These are phyloP conservation scores for Acyrthosiphon pisum DNA, from an alignment of 1,140 invertebrate genomes.

Conservation along the genomic window DNA sequence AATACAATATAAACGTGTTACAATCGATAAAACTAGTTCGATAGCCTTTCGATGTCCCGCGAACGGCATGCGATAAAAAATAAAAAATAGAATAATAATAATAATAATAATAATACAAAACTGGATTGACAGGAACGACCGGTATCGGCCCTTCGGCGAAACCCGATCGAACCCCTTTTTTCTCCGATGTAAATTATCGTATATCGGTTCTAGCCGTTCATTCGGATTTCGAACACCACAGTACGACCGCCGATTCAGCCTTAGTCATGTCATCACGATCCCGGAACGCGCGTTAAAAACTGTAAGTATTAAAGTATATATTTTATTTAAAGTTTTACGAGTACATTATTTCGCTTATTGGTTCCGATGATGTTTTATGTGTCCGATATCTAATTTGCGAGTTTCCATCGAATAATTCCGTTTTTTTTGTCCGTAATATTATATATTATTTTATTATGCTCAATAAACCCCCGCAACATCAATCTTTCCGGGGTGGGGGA, in stretches of 20 bases:
- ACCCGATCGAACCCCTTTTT: conserved; percentile 46
- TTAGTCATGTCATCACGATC: neutral
- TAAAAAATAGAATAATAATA: conserved; percentile 13
- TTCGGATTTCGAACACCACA: neutral
- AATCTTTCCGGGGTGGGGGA: neutral
- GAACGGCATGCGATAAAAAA: neutral
- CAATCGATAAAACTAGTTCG: conserved; percentile 57
- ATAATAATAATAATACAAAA: conserved; percentile 38
- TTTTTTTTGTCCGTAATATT: neutral
- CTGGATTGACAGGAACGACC: conserved; percentile 52
- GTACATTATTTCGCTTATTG: neutral
- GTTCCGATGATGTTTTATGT: neutral
- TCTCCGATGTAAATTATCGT: neutral
- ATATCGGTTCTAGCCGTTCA: conserved; percentile 24
- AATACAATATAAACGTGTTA: conserved; percentile 37
- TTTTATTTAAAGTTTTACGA: neutral
- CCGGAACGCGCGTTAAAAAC: neutral
- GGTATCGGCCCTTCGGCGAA: conserved; percentile 36
- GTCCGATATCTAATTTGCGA: neutral
- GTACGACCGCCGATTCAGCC: neutral
- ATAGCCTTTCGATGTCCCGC: conserved; percentile 42
- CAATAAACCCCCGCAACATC: neutral
- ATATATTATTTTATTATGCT: no score
- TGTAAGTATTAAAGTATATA: neutral
- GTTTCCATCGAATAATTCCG: neutral